Conservation (phyloP, 1,140 invertebrate genomes). For the Drosophila truncata region DNA sequence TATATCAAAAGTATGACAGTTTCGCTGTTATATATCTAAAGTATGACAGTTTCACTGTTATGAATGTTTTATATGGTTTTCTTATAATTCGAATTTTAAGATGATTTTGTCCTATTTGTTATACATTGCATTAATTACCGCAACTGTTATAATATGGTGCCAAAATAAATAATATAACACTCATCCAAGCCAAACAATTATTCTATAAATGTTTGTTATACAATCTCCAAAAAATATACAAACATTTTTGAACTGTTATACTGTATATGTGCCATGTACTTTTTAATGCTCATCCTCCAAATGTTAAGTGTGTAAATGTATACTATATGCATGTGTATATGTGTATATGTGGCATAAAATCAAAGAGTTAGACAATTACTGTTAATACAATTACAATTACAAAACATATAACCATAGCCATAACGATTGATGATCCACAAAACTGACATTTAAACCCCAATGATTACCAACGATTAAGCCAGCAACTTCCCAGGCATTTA, state of each 20-base stretch:
- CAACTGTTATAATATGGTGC: slow-evolving; percentile 1
- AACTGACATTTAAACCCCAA: background rate
- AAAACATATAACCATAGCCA: slow-evolving; percentile 4
- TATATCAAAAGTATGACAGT: no score
- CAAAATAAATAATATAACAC: background rate
- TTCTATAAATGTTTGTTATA: slow-evolving; percentile 4
- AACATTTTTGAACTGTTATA: slow-evolving; percentile 15
- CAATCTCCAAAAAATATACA: background rate
- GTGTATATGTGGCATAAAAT: slow-evolving; percentile 23
- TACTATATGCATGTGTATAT: slow-evolving; percentile 19
- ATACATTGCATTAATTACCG: background rate
- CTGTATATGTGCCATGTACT: slow-evolving; percentile 9
- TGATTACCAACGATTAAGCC: slow-evolving; percentile 30
- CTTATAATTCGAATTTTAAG: no score
- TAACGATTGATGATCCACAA: slow-evolving; percentile 9
- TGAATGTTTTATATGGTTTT: no score
- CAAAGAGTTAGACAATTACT: slow-evolving; percentile 5
- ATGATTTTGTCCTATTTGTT: background rate
- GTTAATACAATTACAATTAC: slow-evolving; percentile 6
- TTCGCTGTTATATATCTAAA: no score
- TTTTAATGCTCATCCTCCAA: slow-evolving; percentile 23
- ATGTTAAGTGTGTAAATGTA: slow-evolving; percentile 43
- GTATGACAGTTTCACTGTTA: background rate
- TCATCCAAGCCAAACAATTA: background rate
- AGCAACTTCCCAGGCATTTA: slow-evolving; percentile 10